Evolutionary conservation across 2,797 vertebrate species (phyloP).

Genomic region (Oophaga sylvatica): DNA sequence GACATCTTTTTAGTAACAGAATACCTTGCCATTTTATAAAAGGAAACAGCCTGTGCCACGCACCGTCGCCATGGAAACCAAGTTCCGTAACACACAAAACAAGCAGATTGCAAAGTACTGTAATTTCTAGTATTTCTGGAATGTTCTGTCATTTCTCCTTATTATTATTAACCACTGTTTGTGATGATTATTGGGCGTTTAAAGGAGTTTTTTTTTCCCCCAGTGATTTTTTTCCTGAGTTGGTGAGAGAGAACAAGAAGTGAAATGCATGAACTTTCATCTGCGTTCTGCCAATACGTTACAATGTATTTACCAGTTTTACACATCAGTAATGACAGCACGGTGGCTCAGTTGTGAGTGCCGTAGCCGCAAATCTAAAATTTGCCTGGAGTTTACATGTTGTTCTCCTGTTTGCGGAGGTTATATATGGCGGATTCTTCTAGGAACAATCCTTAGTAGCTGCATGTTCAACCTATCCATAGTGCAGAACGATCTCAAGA

Average conservation of each 20-base stretch:
- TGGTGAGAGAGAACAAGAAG: neutral
- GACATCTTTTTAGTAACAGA: constrained; percentile 32
- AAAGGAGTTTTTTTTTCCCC: neutral
- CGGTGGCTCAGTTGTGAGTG: neutral
- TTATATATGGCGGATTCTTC: no score
- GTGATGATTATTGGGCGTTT: constrained; percentile 10
- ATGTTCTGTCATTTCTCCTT: constrained; percentile 55
- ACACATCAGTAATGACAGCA: neutral
- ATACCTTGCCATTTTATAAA: constrained; percentile 56
- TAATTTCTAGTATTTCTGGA: constrained; percentile 49
- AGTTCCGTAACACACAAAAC: constrained; percentile 61
- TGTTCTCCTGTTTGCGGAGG: no score
- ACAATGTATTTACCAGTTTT: no score
- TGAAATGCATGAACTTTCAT: neutral
- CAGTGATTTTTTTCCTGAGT: neutral
- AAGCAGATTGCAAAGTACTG: constrained; percentile 57
- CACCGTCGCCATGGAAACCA: constrained; percentile 65
- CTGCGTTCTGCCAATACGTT: neutral
- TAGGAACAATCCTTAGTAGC: no score
- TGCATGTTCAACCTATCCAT: no score
- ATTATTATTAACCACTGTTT: constrained; percentile 45
- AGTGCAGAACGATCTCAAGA: no score
- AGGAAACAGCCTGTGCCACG: constrained; percentile 56
- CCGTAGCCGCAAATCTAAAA: no score
- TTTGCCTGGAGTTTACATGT: no score